These are phyloP conservation scores for Plecturocebus donacophilus DNA, from an alignment of 2,113 vertebrate genomes.

Conservation along the genomic window DNA sequence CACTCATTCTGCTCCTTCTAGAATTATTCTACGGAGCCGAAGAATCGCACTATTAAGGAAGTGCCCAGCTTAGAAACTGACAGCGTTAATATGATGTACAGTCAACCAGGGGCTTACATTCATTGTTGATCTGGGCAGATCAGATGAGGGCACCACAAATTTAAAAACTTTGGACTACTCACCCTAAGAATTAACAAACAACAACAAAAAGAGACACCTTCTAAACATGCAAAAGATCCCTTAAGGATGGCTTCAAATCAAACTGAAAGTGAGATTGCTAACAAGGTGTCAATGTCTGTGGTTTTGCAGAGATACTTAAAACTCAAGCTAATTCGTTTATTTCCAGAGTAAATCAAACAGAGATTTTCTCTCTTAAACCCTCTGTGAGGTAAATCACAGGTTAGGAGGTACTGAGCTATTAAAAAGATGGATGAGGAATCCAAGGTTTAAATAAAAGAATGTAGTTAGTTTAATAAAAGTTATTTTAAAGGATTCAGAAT, in stretches of 20 bases:
- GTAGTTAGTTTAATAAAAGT: background rate
- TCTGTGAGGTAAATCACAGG: background rate
- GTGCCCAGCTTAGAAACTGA: background rate
- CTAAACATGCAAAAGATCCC: background rate
- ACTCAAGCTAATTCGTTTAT: background rate
- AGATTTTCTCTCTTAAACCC: background rate
- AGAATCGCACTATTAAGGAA: background rate
- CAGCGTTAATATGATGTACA: background rate
- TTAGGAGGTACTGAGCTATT: background rate
- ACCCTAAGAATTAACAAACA: background rate
- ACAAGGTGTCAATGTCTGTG: background rate
- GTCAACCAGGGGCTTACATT: background rate
- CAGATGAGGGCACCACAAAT: background rate
- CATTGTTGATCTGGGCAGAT: background rate
- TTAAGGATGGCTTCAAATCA: background rate
- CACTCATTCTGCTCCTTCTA: background rate
- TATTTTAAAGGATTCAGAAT: slow-evolving; percentile 14
- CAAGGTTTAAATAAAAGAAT: background rate
- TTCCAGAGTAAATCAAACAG: background rate
- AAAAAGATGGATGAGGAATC: background rate
- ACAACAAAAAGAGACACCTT: background rate
- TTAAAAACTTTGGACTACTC: background rate
- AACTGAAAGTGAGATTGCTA: background rate
- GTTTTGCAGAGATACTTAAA: background rate
- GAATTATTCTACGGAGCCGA: background rate